Percentiles rank a stretch among this genome's conserved stretches.
Evolutionary conservation across 1,140 invertebrate genomes (phyloP).

Genomic region (Neoseiulus cucumeris): DNA sequence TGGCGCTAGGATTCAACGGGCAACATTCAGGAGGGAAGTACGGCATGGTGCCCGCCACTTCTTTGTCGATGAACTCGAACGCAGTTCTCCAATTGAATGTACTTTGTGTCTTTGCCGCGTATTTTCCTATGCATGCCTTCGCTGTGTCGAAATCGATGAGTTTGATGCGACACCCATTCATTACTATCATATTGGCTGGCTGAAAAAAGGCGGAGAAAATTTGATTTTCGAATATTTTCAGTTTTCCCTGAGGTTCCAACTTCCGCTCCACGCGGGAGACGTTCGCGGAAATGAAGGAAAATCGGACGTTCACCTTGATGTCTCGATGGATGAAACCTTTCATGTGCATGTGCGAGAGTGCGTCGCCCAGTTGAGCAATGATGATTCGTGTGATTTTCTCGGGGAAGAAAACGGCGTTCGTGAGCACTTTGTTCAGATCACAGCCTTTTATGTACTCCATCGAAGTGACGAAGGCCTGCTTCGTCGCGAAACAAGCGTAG

Average conservation of each 20-base stretch:
- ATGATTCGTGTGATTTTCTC: not conserved
- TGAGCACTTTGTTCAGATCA: not conserved
- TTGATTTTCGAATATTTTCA: too few relatives aligned
- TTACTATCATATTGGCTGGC: not conserved
- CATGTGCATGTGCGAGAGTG: not conserved
- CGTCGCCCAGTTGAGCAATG: not conserved
- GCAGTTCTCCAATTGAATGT: not conserved
- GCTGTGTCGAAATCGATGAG: constrained; percentile 5
- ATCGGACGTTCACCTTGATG: not conserved
- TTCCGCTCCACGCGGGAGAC: too few relatives aligned
- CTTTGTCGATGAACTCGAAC: not conserved
- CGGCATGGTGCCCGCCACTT: not conserved
- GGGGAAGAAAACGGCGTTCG: not conserved
- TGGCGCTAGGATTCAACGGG: too few relatives aligned
- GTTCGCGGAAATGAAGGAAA: too few relatives aligned
- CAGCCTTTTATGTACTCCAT: constrained; percentile 6
- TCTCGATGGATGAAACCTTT: constrained; percentile 7
- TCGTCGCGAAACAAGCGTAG: not conserved
- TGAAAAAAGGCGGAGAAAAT: not conserved
- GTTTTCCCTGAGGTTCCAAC: too few relatives aligned
- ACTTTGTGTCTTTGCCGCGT: not conserved
- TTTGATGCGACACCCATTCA: not conserved
- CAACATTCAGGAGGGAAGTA: not conserved
- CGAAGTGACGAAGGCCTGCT: not conserved
- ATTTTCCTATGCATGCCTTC: not conserved